phyloP scores from a whole-genome alignment of 2,888 invertebrate species.

The Ochropacha duplaris region DNA sequence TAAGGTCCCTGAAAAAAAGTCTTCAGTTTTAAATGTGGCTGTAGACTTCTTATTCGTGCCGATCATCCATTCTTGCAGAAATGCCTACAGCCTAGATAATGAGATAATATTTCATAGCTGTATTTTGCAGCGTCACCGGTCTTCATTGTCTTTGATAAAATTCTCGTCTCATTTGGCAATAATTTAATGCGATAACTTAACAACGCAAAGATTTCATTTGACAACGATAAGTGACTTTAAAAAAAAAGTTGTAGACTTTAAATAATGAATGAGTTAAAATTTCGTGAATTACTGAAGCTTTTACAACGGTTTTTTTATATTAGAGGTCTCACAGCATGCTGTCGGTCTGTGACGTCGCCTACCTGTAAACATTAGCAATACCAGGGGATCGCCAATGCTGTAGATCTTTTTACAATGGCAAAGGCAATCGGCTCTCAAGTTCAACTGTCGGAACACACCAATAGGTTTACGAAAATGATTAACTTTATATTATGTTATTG shows the following conservation, averaged over 20 bases:
- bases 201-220: background rate
- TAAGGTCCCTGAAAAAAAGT: background rate
- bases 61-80: background rate
- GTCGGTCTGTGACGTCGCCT: no score
- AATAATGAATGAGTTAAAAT: background rate
- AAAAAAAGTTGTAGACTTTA: background rate
- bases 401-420: no score
- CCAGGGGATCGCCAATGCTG: no score
- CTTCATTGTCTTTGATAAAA: background rate
- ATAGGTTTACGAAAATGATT: no score
- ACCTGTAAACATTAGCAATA: no score
- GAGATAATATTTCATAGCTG: background rate
- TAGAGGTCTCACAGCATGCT: no score
- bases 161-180: background rate
- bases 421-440: no score
- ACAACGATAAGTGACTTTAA: background rate
- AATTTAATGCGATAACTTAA: conserved; percentile 1
- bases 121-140: background rate
- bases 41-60: background rate
- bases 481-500: no score
- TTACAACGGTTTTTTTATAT: background rate
- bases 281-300: background rate
- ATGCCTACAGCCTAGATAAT: background rate
- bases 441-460: no score
- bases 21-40: background rate